A percentile compares a stretch with the other conserved stretches of the same genome.
Conservation (phyloP, 2,113 vertebrate genomes). For the Chionomys nivalis region DNA sequence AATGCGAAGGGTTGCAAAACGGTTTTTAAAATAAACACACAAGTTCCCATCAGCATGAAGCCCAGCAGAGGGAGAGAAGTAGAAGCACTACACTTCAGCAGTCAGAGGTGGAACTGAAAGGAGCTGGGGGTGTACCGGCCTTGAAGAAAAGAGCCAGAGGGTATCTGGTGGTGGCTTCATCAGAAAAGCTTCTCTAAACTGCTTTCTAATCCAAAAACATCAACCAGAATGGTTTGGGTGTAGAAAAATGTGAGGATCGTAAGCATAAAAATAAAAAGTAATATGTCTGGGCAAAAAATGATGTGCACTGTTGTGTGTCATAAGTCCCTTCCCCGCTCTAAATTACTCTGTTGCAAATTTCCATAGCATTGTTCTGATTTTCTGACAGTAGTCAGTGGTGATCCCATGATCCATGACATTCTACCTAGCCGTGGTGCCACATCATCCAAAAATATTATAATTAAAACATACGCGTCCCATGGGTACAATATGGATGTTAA, state of each 20-base stretch:
- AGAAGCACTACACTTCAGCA: neutral
- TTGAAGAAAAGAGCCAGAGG: neutral
- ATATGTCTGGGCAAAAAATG: conserved; percentile 16
- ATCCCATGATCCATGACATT: neutral
- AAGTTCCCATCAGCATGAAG: conserved; percentile 74
- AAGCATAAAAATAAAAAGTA: neutral
- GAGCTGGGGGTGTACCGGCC: neutral
- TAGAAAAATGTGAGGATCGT: neutral
- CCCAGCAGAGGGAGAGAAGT: conserved; percentile 54
- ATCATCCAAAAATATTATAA: neutral
- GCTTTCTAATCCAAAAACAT: conserved; percentile 26
- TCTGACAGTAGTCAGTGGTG: neutral
- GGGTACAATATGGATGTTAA: conserved; percentile 23
- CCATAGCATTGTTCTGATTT: conserved; percentile 6
- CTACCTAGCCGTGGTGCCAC: neutral
- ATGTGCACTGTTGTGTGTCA: neutral
- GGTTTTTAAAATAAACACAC: conserved; percentile 71
- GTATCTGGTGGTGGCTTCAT: neutral
- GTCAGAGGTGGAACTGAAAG: neutral
- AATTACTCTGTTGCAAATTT: neutral
- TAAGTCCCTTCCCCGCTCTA: neutral
- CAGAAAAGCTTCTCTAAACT: neutral
- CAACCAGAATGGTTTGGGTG: neutral
- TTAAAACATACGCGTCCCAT: conserved; percentile 39
- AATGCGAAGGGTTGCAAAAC: conserved; percentile 77